These are phyloP conservation scores for Anarhynchus alexandrinus DNA, from an alignment of 2,113 vertebrate genomes.

Conservation along the genomic window DNA sequence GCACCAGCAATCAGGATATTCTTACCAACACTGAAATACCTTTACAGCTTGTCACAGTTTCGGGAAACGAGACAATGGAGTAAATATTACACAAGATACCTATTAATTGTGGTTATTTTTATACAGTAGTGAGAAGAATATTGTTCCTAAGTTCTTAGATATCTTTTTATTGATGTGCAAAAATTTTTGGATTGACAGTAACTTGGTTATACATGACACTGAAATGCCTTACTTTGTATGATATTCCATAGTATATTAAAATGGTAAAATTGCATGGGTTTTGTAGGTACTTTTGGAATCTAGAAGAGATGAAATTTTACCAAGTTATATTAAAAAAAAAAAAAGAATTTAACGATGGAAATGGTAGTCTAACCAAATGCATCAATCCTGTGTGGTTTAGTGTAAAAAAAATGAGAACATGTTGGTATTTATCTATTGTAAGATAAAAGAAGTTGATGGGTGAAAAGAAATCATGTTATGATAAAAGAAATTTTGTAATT, in stretches of 20 bases:
- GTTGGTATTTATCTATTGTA: slow-evolving; percentile 87
- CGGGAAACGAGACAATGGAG: slow-evolving; percentile 95
- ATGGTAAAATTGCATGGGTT: slow-evolving; percentile 93
- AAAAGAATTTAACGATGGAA: slow-evolving; percentile 83
- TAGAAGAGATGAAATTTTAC: slow-evolving; percentile 88
- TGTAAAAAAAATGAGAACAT: slow-evolving; percentile 87
- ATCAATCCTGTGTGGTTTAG: slow-evolving; percentile 88
- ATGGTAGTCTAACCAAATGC: slow-evolving; percentile 88
- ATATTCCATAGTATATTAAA: slow-evolving; percentile 94
- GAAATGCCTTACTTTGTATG: slow-evolving; percentile 99
- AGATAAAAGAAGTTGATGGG: slow-evolving; percentile 85
- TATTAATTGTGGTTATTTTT: slow-evolving; percentile 91
- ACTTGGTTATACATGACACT: slow-evolving; percentile 97
- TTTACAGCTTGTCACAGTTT: slow-evolving; percentile 97
- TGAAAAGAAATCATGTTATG: slow-evolving; percentile 94
- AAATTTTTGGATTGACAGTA: slow-evolving; percentile 90
- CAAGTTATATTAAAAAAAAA: slow-evolving; percentile 85
- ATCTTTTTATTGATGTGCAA: slow-evolving; percentile 93
- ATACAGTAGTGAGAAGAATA: slow-evolving; percentile 87
- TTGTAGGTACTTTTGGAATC: slow-evolving; percentile 91
- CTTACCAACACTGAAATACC: slow-evolving; percentile 96
- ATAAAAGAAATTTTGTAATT: slow-evolving; percentile 88
- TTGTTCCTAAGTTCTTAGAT: slow-evolving; percentile 90
- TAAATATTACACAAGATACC: slow-evolving; percentile 88
- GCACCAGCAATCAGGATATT: slow-evolving; percentile 93